Evolutionary conservation across 2,113 vertebrate species (phyloP).

Genomic region (Prionailurus bengalensis): DNA sequence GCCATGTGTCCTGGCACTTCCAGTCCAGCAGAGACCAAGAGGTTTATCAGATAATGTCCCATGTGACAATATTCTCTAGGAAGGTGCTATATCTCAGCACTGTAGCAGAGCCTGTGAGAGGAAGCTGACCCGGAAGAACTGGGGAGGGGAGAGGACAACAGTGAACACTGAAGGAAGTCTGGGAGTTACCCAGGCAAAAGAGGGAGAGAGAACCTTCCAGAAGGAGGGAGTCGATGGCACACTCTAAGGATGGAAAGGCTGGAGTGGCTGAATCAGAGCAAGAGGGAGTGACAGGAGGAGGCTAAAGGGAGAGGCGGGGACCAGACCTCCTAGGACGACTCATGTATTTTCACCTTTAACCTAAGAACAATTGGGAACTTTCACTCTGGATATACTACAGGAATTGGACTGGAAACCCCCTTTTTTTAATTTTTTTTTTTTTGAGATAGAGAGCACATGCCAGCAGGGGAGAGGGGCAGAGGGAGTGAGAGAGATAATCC

Average conservation of each 20-base stretch:
- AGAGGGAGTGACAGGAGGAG: not conserved
- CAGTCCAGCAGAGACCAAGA: not conserved
- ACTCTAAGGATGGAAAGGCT: not conserved
- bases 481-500: too few species aligned
- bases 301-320: not conserved
- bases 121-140: not conserved
- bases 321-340: not conserved
- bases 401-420: not conserved
- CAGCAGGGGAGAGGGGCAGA: too few species aligned
- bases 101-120: not conserved
- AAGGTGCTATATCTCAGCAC: not conserved
- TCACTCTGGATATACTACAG: not conserved
- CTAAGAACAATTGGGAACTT: not conserved
- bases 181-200: not conserved
- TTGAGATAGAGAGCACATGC: too few species aligned
- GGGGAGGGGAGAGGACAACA: not conserved
- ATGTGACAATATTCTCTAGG: not conserved
- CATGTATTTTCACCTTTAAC: not conserved
- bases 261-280: not conserved
- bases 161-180: not conserved
- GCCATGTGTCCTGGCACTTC: not conserved
- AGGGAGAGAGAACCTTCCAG: not conserved
- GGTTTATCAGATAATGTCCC: too few species aligned
- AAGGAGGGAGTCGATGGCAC: not conserved
- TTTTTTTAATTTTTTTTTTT: not conserved